A percentile compares a stretch with the other conserved stretches of the same genome.
Evolutionary conservation across 2,113 vertebrate genomes (phyloP).

Genomic region (Albula goreensis): DNA sequence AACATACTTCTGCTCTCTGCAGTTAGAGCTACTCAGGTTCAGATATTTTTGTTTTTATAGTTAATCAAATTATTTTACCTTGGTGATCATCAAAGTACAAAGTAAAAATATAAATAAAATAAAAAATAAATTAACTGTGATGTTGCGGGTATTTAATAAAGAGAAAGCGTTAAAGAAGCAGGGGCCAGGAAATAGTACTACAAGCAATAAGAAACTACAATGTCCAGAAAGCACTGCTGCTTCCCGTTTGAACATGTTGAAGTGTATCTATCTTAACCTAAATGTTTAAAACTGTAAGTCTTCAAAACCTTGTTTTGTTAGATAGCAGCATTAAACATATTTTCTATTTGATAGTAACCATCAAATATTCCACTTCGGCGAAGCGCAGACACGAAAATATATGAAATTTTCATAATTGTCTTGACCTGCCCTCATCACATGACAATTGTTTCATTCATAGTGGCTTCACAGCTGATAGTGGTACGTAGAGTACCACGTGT

Average conservation of each 20-base stretch:
- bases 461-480: conserved; percentile 27
- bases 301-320: not conserved
- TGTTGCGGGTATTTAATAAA: too few species aligned
- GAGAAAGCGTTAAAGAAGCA: too few species aligned
- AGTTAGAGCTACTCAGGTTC: too few species aligned
- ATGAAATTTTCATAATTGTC: not conserved
- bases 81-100: too few species aligned
- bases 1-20: too few species aligned
- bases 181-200: too few species aligned
- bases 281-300: not conserved
- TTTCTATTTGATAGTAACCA: not conserved
- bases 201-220: too few species aligned
- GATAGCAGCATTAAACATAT: not conserved
- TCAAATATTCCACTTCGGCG: not conserved
- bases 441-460: not conserved
- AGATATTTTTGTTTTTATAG: too few species aligned
- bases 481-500: conserved; percentile 55
- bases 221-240: not conserved
- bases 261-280: not conserved
- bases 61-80: too few species aligned
- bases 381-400: not conserved
- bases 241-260: not conserved
- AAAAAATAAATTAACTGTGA: too few species aligned
- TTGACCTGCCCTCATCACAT: conserved; percentile 23
- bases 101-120: too few species aligned